These are phyloP conservation scores for Xestia c-nigrum DNA, from an alignment of 2,888 invertebrate genomes.

Conservation along the genomic window DNA sequence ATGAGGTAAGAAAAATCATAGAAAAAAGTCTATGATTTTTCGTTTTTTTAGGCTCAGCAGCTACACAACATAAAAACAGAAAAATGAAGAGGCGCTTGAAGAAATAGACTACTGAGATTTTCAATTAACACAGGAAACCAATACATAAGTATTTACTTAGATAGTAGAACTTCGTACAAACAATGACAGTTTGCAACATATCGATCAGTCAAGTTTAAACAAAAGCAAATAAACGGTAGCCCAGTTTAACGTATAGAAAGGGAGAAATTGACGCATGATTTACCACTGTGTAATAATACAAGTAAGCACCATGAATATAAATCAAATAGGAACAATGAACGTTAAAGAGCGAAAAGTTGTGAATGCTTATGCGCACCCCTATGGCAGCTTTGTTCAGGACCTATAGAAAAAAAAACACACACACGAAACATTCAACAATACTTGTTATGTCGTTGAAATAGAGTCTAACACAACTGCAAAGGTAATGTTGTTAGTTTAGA, in stretches of 20 bases:
- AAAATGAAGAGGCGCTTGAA: not conserved
- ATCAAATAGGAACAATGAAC: constrained; percentile 89
- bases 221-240: constrained; percentile 66
- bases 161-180: constrained; percentile 13
- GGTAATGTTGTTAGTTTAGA: constrained; percentile 54
- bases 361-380: constrained; percentile 87
- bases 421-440: constrained; percentile 45
- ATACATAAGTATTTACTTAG: not conserved
- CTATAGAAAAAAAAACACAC: constrained; percentile 69
- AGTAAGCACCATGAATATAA: constrained; percentile 89
- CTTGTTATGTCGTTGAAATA: constrained; percentile 59
- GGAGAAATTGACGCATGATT: constrained; percentile 84
- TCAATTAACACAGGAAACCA: not conserved
- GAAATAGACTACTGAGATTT: not conserved
- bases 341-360: constrained; percentile 90
- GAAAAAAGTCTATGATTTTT: too few relatives aligned
- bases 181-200: constrained; percentile 23
- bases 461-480: constrained; percentile 35
- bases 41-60: not conserved
- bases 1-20: not conserved
- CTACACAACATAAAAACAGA: fast-evolving
- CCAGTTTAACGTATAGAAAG: constrained; percentile 69
- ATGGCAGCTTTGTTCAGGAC: constrained; percentile 80
- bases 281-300: constrained; percentile 85
- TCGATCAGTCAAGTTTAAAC: constrained; percentile 59